phyloP scores from a whole-genome alignment of 1,140 invertebrate species.

The Aethina tumida region DNA sequence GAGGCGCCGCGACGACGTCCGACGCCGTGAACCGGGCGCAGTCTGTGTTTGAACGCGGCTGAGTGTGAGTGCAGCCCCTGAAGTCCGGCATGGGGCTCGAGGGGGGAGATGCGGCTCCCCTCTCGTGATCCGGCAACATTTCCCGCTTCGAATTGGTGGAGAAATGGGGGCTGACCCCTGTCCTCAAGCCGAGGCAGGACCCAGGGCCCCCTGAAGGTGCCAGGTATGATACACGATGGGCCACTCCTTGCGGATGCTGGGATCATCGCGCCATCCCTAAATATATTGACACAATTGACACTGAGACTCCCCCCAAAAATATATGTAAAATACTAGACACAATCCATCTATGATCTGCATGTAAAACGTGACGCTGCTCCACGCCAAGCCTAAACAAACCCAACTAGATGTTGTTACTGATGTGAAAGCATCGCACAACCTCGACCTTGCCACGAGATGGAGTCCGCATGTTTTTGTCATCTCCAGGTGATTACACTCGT shows the following conservation, averaged over 20 bases:
- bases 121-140: conserved; percentile 64
- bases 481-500: not conserved
- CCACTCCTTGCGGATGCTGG: conserved; percentile 22
- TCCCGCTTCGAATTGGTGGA: conserved; percentile 90
- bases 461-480: not conserved
- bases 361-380: not conserved
- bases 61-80: conserved; percentile 30
- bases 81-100: conserved; percentile 34
- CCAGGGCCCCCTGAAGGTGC: conserved; percentile 65
- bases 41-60: conserved; percentile 34
- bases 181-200: conserved; percentile 88
- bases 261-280: conserved; percentile 12
- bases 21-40: conserved; percentile 27
- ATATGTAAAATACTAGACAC: no score
- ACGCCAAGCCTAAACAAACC: not conserved
- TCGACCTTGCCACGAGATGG: conserved; percentile 9
- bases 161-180: conserved; percentile 91
- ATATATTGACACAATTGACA: conserved; percentile 3
- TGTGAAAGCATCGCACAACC: conserved; percentile 3
- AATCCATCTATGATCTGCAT: no score
- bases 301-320: not conserved
- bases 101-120: conserved; percentile 34
- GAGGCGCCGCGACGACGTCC: conserved; percentile 23
- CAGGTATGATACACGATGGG: conserved; percentile 41
- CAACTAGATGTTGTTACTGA: conserved; percentile 1